Evolutionary conservation across 1,140 invertebrate species (phyloP).

Genomic region (Yoshiicerus persimilis): DNA sequence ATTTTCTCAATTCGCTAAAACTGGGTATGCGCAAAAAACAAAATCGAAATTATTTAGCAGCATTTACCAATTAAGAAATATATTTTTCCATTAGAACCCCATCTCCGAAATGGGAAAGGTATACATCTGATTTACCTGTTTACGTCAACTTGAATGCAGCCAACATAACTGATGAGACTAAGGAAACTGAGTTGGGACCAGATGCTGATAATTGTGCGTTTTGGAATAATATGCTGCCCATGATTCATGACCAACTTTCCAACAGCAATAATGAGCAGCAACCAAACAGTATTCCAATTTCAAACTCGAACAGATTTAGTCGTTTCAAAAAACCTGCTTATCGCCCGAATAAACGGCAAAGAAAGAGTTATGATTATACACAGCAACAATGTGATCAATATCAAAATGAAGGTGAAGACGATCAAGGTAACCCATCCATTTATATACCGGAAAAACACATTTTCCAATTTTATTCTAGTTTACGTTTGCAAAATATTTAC

Average conservation of each 20-base stretch:
- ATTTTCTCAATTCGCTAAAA: slow-evolving; percentile 81
- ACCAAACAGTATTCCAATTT: not conserved
- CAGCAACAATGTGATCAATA: not conserved
- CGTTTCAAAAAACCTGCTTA: not conserved
- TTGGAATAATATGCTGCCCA: slow-evolving; percentile 69
- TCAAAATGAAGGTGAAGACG: not conserved
- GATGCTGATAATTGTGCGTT: slow-evolving; percentile 84
- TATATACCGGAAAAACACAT: no score
- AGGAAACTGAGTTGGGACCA: slow-evolving; percentile 68
- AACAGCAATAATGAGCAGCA: not conserved
- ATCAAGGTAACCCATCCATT: no score
- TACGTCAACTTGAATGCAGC: slow-evolving; percentile 83
- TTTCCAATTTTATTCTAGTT: no score
- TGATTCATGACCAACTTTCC: not conserved
- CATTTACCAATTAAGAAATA: not conserved
- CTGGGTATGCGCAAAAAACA: slow-evolving; percentile 68
- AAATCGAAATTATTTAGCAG: not conserved
- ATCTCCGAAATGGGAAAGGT: slow-evolving; percentile 76
- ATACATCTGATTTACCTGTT: slow-evolving; percentile 77
- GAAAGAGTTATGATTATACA: no score
- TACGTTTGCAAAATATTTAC: no score
- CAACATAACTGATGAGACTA: slow-evolving; percentile 58
- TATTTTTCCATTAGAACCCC: not conserved
- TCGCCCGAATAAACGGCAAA: not conserved
- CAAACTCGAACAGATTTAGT: no score